These are phyloP conservation scores for Eristalis tenax DNA, from an alignment of 2,888 invertebrate genomes.

Conservation along the genomic window DNA sequence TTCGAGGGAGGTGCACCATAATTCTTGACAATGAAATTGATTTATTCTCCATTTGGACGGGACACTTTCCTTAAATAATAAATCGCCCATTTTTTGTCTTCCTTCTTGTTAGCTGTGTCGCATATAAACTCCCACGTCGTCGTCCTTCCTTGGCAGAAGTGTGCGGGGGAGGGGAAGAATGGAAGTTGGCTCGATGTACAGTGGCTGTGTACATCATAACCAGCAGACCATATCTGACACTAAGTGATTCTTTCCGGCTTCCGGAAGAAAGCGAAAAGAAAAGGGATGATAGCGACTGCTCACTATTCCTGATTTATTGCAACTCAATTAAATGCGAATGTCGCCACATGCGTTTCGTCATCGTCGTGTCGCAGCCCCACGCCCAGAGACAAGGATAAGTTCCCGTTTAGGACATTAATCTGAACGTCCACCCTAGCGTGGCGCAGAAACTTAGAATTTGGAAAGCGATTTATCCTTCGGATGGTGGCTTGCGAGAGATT, in stretches of 20 bases:
- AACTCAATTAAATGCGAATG: constrained; percentile 69
- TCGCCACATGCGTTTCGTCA: constrained; percentile 65
- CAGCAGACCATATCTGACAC: constrained; percentile 56
- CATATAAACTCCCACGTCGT: constrained; percentile 22
- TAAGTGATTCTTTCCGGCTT: constrained; percentile 53
- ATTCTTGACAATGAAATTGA: constrained; percentile 37
- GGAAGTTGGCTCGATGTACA: not conserved
- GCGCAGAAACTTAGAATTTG: constrained; percentile 4
- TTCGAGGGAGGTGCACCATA: not conserved
- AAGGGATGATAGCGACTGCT: not conserved
- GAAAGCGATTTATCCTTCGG: constrained; percentile 33
- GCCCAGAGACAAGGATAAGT: not conserved
- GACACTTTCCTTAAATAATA: constrained; percentile 52
- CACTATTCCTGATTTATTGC: constrained; percentile 64
- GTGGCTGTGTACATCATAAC: constrained; percentile 46
- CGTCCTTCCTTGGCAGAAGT: no score
- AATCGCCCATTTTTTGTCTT: constrained; percentile 31
- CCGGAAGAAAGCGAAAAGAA: not conserved
- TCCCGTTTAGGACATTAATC: constrained; percentile 47
- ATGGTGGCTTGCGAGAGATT: constrained; percentile 9
- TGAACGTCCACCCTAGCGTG: constrained; percentile 13
- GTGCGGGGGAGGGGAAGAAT: not conserved
- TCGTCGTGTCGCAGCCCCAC: not conserved
- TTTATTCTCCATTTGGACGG: constrained; percentile 54
- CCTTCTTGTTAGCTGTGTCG: constrained; percentile 30